A percentile compares a stretch with the other conserved stretches of the same genome.
phyloP scores from a whole-genome alignment of 2,113 vertebrate genomes.

The Antigone vipio region DNA sequence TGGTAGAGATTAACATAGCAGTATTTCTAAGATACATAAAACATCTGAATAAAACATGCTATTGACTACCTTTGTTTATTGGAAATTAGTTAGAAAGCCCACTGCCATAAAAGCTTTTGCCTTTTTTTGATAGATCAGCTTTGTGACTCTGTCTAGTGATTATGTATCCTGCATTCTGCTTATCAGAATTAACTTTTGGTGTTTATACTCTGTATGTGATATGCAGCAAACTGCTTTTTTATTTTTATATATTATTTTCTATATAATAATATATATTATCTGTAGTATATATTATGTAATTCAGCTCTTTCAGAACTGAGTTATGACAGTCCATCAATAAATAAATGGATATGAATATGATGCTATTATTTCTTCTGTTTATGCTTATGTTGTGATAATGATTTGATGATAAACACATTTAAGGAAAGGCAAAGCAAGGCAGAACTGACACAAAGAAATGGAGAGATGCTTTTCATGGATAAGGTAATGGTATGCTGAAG shows the following conservation, averaged over 20 bases:
- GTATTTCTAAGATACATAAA: neutral
- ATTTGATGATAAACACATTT: slow-evolving; percentile 26
- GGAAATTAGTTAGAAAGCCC: neutral
- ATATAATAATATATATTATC: neutral
- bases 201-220: neutral
- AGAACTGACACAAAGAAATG: neutral
- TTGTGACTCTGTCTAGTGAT: neutral
- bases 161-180: neutral
- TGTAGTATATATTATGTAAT: neutral
- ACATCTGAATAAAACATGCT: neutral
- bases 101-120: neutral
- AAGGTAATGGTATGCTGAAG: neutral
- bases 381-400: neutral
- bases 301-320: slow-evolving; percentile 28
- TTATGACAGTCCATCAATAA: slow-evolving; percentile 52
- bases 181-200: slow-evolving; percentile 11
- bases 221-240: slow-evolving; percentile 31
- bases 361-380: neutral
- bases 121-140: neutral
- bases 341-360: slow-evolving; percentile 41
- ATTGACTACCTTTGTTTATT: neutral
- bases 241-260: slow-evolving; percentile 35
- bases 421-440: neutral
- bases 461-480: neutral
- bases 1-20: neutral